Evolutionary conservation across 2,113 vertebrate genomes (phyloP).

Genomic region (Pterocles orientalis): DNA sequence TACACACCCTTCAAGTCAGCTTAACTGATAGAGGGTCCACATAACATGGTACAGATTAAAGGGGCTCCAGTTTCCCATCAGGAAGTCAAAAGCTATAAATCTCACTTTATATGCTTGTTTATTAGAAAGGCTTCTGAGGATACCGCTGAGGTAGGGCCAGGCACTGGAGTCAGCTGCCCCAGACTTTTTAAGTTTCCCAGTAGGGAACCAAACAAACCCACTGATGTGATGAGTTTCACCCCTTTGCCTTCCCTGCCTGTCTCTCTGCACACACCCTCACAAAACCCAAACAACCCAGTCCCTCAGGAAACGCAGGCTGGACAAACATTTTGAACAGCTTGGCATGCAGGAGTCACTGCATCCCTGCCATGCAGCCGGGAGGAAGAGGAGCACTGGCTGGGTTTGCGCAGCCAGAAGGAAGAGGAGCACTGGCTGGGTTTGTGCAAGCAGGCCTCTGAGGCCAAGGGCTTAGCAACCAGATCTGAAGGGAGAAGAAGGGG

Average conservation of each 20-base stretch:
- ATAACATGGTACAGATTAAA: constrained; percentile 28
- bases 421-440: neutral
- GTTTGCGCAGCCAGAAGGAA: neutral
- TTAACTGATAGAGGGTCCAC: neutral
- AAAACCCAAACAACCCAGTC: neutral
- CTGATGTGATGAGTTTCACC: neutral
- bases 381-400: neutral
- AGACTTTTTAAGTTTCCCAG: neutral
- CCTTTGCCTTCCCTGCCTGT: neutral
- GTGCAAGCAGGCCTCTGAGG: neutral
- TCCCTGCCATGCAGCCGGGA: neutral
- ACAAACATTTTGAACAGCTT: neutral
- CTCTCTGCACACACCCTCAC: neutral
- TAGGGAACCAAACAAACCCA: neutral
- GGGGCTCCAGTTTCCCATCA: constrained; percentile 61
- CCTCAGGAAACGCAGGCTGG: neutral
- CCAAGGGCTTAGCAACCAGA: neutral
- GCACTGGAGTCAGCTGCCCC: neutral
- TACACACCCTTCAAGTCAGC: neutral
- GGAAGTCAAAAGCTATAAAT: constrained; percentile 63
- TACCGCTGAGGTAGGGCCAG: constrained; percentile 3
- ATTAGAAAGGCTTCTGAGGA: constrained; percentile 48
- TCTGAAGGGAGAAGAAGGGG: neutral
- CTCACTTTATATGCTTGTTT: constrained; percentile 65
- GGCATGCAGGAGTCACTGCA: fast-evolving